phyloP scores from a whole-genome alignment of 1,140 invertebrate genomes.

The Magallana ariakensis region DNA sequence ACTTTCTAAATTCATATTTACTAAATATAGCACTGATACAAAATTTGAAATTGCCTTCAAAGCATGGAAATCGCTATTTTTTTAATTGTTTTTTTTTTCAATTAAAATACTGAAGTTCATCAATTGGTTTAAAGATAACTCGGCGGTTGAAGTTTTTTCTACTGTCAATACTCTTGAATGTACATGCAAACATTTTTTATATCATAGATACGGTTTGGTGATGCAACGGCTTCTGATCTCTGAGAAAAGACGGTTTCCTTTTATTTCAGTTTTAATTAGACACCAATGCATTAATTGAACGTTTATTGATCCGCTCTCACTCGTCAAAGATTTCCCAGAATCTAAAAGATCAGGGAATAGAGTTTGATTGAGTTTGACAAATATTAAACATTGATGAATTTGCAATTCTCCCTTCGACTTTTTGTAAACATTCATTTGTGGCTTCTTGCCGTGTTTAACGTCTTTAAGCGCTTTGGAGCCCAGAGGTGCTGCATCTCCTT shows the following conservation, averaged over 20 bases:
- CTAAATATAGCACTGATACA: not conserved
- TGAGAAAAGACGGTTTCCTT: constrained; percentile 15
- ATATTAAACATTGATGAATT: constrained; percentile 39
- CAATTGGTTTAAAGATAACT: not conserved
- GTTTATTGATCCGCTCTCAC: not conserved
- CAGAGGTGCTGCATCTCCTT: not conserved
- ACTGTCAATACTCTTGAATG: not conserved
- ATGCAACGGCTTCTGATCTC: not conserved
- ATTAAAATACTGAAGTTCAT: no score
- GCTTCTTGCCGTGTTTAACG: constrained; percentile 13
- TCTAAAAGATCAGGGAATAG: constrained; percentile 32
- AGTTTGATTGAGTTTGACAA: constrained; percentile 36
- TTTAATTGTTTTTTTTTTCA: no score
- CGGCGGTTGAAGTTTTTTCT: not conserved
- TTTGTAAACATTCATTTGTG: constrained; percentile 32
- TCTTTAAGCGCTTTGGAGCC: constrained; percentile 15
- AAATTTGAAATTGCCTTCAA: not conserved
- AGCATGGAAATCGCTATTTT: not conserved
- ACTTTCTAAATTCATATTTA: not conserved
- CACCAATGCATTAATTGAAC: constrained; percentile 21
- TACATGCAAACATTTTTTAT: not conserved
- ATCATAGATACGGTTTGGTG: not conserved
- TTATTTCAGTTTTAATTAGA: constrained; percentile 31
- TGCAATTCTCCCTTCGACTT: constrained; percentile 11
- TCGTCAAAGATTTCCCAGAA: constrained; percentile 9